Conservation (phyloP, 1,140 invertebrate species). For the Steinernema feltiae region DNA sequence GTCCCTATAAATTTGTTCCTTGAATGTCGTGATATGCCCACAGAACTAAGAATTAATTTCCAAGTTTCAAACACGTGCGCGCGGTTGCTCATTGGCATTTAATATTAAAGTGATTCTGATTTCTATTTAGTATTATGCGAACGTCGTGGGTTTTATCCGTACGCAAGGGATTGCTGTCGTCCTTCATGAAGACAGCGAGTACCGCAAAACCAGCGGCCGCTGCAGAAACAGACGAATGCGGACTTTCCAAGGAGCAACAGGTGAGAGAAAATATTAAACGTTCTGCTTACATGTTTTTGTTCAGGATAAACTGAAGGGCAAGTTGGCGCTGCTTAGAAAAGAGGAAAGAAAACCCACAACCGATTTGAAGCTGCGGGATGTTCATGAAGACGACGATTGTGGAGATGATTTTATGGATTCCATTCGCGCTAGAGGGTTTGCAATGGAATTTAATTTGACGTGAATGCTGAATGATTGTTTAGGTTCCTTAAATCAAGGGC, state of each 20-base stretch:
- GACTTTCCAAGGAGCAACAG: not conserved
- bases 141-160: not conserved
- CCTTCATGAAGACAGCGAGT: not conserved
- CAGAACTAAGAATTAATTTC: too few relatives aligned
- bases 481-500: constrained; percentile 39
- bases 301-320: not conserved
- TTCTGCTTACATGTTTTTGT: not conserved
- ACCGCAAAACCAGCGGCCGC: not conserved
- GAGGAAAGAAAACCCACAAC: not conserved
- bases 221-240: not conserved
- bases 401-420: constrained; percentile 26
- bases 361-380: not conserved
- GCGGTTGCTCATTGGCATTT: too few relatives aligned
- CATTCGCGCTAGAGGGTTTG: constrained; percentile 36
- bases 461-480: constrained; percentile 16
- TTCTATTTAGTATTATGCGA: not conserved
- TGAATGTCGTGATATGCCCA: too few relatives aligned
- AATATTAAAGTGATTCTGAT: too few relatives aligned
- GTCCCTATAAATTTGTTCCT: too few relatives aligned
- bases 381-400: not conserved
- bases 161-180: not conserved
- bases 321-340: not conserved
- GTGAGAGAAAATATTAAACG: not conserved
- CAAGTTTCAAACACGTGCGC: too few relatives aligned
- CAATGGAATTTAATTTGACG: not conserved